These are phyloP conservation scores for roundworm (Caenorhabditis elegans) DNA, from an alignment of 1,140 invertebrate species.

Conservation along the genomic window WBcel235 BX284605.5:7380001-7380500, in stretches of 20 bases:
- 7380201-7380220: background rate
- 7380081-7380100: background rate
- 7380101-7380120: background rate
- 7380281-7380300: background rate
- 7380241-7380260: no score
- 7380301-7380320: background rate
- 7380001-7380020: background rate
- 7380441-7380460: background rate
- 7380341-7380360: background rate
- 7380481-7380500: background rate
- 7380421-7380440: background rate
- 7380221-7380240: background rate
- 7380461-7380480: background rate
- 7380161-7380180: constrained; percentile 1
- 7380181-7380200: constrained; percentile 1
- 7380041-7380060: background rate
- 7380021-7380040: background rate
- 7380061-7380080: background rate
- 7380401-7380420: no score
- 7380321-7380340: background rate
- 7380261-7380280: background rate
- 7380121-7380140: constrained; percentile 25
- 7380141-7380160: background rate
- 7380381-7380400: no score
- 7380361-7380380: background rate